These are phyloP conservation scores for Lutjanus campechanus DNA, from an alignment of 2,797 vertebrate genomes.

Conservation along the genomic window DNA sequence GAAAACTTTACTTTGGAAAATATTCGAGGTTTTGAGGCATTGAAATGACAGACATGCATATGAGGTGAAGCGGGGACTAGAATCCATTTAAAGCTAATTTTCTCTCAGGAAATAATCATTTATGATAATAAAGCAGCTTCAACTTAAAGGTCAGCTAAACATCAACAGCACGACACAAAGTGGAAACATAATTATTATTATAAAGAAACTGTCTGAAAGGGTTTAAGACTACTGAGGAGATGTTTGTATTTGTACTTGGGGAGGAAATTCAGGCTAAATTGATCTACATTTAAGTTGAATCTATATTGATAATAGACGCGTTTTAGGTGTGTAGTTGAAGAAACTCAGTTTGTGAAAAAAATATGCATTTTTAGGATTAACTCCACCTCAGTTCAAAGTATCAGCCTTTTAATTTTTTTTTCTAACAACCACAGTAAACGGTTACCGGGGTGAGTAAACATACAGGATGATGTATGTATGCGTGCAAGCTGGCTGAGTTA, in stretches of 20 bases:
- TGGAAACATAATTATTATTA: slow-evolving; percentile 11
- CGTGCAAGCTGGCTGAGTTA: neutral
- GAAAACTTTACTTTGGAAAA: neutral
- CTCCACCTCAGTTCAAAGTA: neutral
- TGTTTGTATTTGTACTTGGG: neutral
- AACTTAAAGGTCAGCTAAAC: neutral
- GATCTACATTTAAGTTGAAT: neutral
- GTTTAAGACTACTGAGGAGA: neutral
- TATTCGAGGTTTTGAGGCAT: neutral
- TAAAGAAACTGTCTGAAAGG: neutral
- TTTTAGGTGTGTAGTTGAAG: neutral
- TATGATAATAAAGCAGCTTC: neutral
- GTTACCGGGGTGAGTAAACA: neutral
- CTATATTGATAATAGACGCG: neutral
- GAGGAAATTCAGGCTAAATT: neutral
- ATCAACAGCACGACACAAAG: neutral
- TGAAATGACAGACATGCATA: neutral
- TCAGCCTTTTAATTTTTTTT: neutral
- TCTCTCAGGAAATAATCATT: slow-evolving; percentile 7
- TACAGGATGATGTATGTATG: neutral
- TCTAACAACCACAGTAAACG: neutral
- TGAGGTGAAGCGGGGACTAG: neutral
- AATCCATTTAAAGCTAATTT: neutral
- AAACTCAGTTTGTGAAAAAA: neutral
- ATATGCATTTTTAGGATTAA: neutral